These are phyloP conservation scores for Dissostichus mawsoni DNA, from an alignment of 2,113 vertebrate genomes.

Conservation along the genomic window DNA sequence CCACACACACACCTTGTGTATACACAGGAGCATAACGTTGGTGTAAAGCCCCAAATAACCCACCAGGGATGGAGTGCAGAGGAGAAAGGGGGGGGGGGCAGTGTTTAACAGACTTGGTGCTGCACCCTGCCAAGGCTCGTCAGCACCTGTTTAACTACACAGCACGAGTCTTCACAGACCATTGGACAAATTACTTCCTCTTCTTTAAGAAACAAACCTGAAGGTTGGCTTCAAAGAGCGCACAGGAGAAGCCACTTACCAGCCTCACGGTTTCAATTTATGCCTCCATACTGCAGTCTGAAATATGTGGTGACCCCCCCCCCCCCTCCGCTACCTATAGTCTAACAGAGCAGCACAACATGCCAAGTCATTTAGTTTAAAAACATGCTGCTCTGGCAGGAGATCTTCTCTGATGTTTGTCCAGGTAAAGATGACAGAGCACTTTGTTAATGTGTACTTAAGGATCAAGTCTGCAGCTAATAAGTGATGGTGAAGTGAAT, in stretches of 20 bases:
- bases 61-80: slow-evolving; percentile 10
- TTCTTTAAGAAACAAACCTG: not conserved
- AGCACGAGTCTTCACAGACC: not conserved
- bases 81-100: not conserved
- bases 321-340: not conserved
- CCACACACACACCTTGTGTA: not conserved
- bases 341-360: not conserved
- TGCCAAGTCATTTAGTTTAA: slow-evolving; percentile 29
- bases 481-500: not conserved
- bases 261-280: not conserved
- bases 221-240: not conserved
- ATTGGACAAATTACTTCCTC: not conserved
- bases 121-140: slow-evolving; percentile 18
- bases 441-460: slow-evolving; percentile 38
- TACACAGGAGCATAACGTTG: not conserved
- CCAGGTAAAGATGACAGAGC: slow-evolving; percentile 20
- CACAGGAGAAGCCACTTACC: not conserved
- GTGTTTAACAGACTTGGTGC: slow-evolving; percentile 10
- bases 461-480: not conserved
- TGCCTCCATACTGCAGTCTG: not conserved
- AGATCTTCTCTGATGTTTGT: slow-evolving; percentile 55
- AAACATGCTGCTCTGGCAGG: slow-evolving; percentile 25
- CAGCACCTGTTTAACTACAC: slow-evolving; percentile 24
- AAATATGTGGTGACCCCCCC: not conserved
- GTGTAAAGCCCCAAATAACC: slow-evolving; percentile 33